Evolutionary conservation across 2,888 invertebrate genomes (phyloP), one percentile per base, ranked within the genome.

Genomic region (Machimus atricapillus): DNA sequence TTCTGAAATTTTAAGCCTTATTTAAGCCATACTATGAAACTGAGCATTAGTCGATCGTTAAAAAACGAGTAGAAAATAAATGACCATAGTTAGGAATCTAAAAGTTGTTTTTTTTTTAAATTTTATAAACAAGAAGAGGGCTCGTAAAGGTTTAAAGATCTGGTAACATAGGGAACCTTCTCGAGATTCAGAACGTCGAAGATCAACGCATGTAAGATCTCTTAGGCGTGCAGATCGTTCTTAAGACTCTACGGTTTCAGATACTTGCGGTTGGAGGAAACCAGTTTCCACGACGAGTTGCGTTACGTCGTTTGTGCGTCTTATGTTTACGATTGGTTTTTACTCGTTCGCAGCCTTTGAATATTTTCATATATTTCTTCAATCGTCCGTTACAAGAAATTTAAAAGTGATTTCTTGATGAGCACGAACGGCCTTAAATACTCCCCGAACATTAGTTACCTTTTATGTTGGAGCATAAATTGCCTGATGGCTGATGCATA

Each of bases 321-420:
- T 81, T 81, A 56, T 81, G 58, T 81, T 81, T 81, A 81, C 81
- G 27, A 52, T 56, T 37, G n/a, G 27, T 81, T 81, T 81, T 52
- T 27, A 5, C 58, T 58, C 37, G 4, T 34, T 81, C 56, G 14
- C 12, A 56, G 31, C 14, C 56, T 81, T 58, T 12, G n/a, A 46
- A 52, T 56, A 34, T 81, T 56, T 81, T 34, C 58, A 37, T 81
- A 31, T 40, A 9, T 56, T 40, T 27, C 52, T 34, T 56, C 19
- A n/a, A n/a, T 23, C 14, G 43, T 78, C 78, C 78, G 78, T 43
- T 78, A 37, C 78, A 43, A 78, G 40, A 40, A 40, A 78, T 37
- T 46, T 78, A 43, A 66, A 66, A 66, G 27, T 66, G 66, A 66
- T 66, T 66, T 37, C 43, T 14, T 7, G 16, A 37, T 78, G 78